phyloP scores from a whole-genome alignment of 2,797 vertebrate species.

The Percopsis omiscomaycus region DNA sequence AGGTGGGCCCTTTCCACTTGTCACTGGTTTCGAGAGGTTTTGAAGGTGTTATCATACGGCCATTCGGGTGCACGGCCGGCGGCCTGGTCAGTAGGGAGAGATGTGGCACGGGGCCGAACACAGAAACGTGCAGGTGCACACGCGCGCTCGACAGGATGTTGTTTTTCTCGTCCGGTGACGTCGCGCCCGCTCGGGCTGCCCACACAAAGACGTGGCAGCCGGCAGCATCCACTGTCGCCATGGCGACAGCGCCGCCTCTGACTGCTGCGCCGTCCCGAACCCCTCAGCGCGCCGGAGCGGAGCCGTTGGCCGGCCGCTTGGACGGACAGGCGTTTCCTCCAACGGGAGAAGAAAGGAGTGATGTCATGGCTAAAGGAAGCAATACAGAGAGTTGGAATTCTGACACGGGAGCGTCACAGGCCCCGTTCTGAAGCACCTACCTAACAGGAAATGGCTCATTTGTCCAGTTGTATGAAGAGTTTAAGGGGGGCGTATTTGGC shows the following conservation, averaged over 20 bases:
- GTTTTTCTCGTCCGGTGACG: constrained; percentile 62
- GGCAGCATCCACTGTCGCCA: constrained; percentile 75
- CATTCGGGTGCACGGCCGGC: too few relatives aligned
- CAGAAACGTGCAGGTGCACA: constrained; percentile 23
- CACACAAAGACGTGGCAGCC: constrained; percentile 52
- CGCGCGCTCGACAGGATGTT: constrained; percentile 49
- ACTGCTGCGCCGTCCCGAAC: constrained; percentile 17
- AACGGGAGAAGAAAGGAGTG: constrained; percentile 42
- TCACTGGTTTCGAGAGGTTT: too few relatives aligned
- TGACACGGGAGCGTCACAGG: constrained; percentile 29
- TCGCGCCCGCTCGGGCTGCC: constrained; percentile 67
- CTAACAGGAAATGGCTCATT: constrained; percentile 18
- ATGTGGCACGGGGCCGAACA: too few relatives aligned
- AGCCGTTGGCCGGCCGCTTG: constrained; percentile 24
- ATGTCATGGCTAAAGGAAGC: constrained; percentile 45
- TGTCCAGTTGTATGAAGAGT: constrained; percentile 11
- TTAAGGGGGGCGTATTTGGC: constrained; percentile 22
- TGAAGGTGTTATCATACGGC: too few relatives aligned
- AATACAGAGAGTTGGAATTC: constrained; percentile 29
- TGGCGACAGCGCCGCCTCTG: constrained; percentile 66
- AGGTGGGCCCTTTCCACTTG: too few relatives aligned
- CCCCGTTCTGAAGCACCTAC: constrained; percentile 52
- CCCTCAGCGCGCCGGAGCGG: constrained; percentile 3
- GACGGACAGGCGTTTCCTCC: constrained; percentile 30
- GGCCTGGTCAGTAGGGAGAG: too few relatives aligned